Evolutionary conservation across 2,797 vertebrate species (phyloP), one percentile per base, ranked within the genome.

Genomic region (Pseudopleuronectes americanus): DNA sequence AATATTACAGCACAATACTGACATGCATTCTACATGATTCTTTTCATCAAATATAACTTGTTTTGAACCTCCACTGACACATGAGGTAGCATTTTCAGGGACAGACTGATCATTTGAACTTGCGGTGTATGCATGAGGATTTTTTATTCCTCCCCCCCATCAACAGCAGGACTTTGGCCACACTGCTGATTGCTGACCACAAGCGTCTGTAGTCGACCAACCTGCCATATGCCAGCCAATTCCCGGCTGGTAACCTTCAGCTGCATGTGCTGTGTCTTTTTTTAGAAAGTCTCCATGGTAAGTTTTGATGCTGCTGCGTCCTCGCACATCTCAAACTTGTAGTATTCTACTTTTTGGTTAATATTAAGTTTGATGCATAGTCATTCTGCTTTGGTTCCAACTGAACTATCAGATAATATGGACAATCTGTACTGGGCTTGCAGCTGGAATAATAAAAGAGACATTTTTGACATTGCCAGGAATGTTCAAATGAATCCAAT

Each of bases 181-280:
- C 38, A 33, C 41, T 43, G 62, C 80, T 83, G 63, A 67, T 57
- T 81, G 75, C 83, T 79, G 66, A 84, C 72, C 57, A 74, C 22
- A 69, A 8, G 45, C 12, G 12, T 68, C 45, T 62, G 59, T 26
- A 59, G 54, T 64, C 21, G 56, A 57, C 61, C 33, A 56, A 21
- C 8, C 52, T 59, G 60, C 76, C 69, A 70, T 61, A 74, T 81
- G 80, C 51, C 58, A 24, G 45, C 78, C 49, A 60, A 59, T 56
- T 77, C 78, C 85, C 80, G 73, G 74, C 80, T 76, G 80, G 24
- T 85, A 74, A 83, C 83, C 85, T 85, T 81, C 77, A 84, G 58
- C 64, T 22, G 8, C 10, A 69, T 38, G 51, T 22, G 33, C 59
- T 43, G 21, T 24, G 0, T 56, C 22, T 61, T 74, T 63, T 73